phyloP scores from a whole-genome alignment of 1,140 invertebrate genomes.

The Drosophila kanapiae region DNA sequence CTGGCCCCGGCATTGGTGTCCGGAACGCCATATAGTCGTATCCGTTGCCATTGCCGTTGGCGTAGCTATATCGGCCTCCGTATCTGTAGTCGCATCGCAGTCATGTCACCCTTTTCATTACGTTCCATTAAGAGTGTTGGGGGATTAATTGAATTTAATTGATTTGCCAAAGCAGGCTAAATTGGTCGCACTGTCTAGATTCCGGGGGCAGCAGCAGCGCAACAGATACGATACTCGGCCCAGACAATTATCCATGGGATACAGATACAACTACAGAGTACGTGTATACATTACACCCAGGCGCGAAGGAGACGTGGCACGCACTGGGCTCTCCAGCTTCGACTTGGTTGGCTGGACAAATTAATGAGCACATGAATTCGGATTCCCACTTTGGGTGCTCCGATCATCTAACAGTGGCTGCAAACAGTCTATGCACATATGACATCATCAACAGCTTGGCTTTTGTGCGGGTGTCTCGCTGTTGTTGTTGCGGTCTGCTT shows the following conservation, averaged over 20 bases:
- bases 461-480: conserved; percentile 64
- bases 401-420: conserved; percentile 78
- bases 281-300: conserved; percentile 58
- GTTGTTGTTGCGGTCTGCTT: conserved; percentile 46
- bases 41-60: conserved; percentile 56
- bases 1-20: conserved; percentile 41
- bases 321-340: conserved; percentile 34
- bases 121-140: conserved; percentile 84
- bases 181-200: conserved; percentile 85
- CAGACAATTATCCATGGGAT: conserved; percentile 63
- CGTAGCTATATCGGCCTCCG: conserved; percentile 39
- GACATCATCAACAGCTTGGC: conserved; percentile 72
- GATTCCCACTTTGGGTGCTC: conserved; percentile 70
- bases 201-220: conserved; percentile 56
- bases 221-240: conserved; percentile 67
- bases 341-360: conserved; percentile 56
- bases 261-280: conserved; percentile 21
- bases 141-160: conserved; percentile 85
- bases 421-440: conserved; percentile 67
- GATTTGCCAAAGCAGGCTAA: conserved; percentile 85
- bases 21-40: conserved; percentile 79
- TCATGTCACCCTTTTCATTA: conserved; percentile 85
- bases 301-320: conserved; percentile 41
- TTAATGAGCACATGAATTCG: conserved; percentile 80
- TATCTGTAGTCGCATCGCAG: conserved; percentile 59